Conservation (phyloP, 2,113 vertebrate species). For the human region DNA sequence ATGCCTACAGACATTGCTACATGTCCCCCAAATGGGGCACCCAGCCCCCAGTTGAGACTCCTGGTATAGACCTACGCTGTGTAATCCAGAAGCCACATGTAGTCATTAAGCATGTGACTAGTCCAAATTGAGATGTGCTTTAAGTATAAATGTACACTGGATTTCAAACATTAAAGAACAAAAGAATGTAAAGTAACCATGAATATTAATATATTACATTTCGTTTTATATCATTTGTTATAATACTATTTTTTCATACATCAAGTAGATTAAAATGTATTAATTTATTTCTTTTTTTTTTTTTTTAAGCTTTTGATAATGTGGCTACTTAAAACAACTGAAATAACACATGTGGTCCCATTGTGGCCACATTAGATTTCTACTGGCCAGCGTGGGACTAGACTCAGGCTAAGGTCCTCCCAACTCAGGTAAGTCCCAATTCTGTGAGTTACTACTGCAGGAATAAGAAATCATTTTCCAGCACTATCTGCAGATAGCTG, state of each 20-base stretch:
- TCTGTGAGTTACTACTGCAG: fast-evolving
- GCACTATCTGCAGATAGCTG: neutral
- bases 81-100: neutral
- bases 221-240: neutral
- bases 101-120: neutral
- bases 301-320: neutral
- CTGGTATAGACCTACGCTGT: fast-evolving
- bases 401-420: neutral
- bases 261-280: neutral
- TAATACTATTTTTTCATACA: neutral
- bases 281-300: neutral
- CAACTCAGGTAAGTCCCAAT: neutral
- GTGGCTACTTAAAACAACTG: neutral
- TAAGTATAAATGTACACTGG: neutral
- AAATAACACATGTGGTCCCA: neutral
- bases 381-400: neutral
- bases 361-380: neutral
- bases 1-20: neutral
- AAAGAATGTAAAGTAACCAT: neutral
- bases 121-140: neutral
- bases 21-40: fast-evolving
- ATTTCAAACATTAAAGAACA: neutral
- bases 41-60: neutral
- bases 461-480: neutral
- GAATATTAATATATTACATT: neutral